A percentile compares a stretch with the other conserved stretches of the same genome.
phyloP scores from a whole-genome alignment of 2,797 vertebrate genomes.

The Gephyroberyx darwinii region DNA sequence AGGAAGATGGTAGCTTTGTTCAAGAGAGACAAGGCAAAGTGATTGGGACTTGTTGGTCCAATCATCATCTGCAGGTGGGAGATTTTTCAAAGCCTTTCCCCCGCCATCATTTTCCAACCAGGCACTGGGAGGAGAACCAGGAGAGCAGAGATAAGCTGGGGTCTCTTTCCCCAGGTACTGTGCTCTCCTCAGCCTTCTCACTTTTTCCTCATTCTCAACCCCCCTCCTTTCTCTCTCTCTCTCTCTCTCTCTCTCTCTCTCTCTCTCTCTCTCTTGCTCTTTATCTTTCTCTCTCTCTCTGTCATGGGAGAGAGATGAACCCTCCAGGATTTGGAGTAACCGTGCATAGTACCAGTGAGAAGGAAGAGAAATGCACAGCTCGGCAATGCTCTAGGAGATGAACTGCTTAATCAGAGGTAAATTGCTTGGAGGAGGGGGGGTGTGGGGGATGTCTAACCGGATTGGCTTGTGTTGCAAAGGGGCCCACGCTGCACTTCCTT shows the following conservation, averaged over 20 bases:
- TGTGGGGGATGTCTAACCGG: constrained; percentile 40
- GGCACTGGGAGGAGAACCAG: constrained; percentile 40
- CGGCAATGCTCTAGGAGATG: constrained; percentile 53
- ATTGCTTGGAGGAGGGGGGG: constrained; percentile 61
- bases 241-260: too few relatives aligned
- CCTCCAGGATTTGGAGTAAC: constrained; percentile 31
- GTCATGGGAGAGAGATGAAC: not conserved
- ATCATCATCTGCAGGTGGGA: constrained; percentile 48
- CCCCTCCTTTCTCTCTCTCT: not conserved
- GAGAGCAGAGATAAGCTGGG: constrained; percentile 64
- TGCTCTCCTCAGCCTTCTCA: constrained; percentile 1
- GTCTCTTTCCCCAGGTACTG: constrained; percentile 32
- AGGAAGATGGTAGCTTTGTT: constrained; percentile 36
- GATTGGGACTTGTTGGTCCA: constrained; percentile 44
- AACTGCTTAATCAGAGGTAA: constrained; percentile 68
- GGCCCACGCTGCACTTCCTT: constrained; percentile 48
- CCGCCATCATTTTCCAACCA: constrained; percentile 43
- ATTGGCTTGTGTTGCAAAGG: constrained; percentile 33
- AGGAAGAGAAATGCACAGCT: constrained; percentile 17
- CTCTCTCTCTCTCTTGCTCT: too few relatives aligned
- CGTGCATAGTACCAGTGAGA: constrained; percentile 8
- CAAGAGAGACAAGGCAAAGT: constrained; percentile 35
- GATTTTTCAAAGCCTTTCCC: constrained; percentile 47
- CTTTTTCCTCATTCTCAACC: too few relatives aligned
- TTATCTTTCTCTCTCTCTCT: too few relatives aligned